phyloP scores from a whole-genome alignment of 2,113 vertebrate genomes.

The Rhabdomys dilectus region DNA sequence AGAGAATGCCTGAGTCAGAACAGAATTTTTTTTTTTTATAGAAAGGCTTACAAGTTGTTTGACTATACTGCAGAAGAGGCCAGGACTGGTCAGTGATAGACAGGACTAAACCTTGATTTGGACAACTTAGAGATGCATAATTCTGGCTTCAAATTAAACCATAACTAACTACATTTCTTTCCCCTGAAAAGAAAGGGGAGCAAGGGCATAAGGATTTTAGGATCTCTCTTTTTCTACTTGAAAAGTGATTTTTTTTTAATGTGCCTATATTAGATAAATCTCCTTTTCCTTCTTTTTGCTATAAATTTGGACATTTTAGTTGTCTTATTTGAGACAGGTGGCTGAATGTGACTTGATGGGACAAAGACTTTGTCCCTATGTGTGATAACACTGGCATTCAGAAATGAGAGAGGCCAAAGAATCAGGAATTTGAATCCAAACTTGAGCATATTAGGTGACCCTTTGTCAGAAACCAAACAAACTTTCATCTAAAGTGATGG shows the following conservation, averaged over 20 bases:
- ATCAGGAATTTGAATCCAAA: neutral
- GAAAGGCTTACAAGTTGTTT: neutral
- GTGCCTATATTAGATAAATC: neutral
- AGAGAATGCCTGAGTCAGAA: neutral
- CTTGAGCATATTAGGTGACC: neutral
- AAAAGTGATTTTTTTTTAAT: neutral
- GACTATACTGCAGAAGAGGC: no score
- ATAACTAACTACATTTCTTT: no score
- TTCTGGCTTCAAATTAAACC: neutral
- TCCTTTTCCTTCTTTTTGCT: neutral
- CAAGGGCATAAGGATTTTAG: neutral
- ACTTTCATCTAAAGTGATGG: neutral
- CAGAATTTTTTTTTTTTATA: neutral
- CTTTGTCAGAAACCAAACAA: neutral
- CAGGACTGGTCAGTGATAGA: neutral
- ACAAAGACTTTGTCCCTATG: neutral
- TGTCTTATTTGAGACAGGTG: neutral
- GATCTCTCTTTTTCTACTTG: neutral
- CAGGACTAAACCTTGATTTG: neutral
- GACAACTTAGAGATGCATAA: neutral
- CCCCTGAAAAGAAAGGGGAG: neutral
- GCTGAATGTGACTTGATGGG: neutral
- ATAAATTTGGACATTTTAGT: neutral
- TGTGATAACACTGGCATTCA: neutral
- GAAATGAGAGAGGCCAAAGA: neutral